Evolutionary conservation across 92 coral and sea anemone species (phyloP).

Genomic region (Palythoa heliodiscus): DNA sequence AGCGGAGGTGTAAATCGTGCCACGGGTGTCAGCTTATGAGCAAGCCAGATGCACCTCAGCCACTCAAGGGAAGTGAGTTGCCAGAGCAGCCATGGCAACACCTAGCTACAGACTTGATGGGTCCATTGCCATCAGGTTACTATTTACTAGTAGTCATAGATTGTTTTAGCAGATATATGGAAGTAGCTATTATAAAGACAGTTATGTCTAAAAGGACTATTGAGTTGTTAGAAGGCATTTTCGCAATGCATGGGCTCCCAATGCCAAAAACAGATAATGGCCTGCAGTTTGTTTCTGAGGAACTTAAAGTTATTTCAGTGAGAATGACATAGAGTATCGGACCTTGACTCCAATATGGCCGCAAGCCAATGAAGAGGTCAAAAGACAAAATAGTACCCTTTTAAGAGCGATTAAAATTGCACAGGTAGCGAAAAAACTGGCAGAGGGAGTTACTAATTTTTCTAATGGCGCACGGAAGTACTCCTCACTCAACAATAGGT

Average conservation of each 20-base stretch:
- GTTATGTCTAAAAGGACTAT: not conserved
- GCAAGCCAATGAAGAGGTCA: conserved; percentile 2
- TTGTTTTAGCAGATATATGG: not conserved
- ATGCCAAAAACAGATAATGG: conserved; percentile 37
- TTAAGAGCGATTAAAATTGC: not conserved
- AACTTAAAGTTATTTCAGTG: conserved; percentile 18
- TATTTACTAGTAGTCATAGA: not conserved
- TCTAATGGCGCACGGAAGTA: not conserved
- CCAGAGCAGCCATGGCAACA: conserved; percentile 48
- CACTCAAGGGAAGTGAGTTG: conserved; percentile 33
- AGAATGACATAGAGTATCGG: conserved; percentile 3
- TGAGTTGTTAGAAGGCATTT: not conserved
- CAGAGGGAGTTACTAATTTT: not conserved
- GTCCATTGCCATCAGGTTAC: conserved; percentile 29
- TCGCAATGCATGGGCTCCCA: conserved; percentile 5
- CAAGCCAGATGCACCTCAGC: conserved; percentile 36
- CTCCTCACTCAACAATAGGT: conserved; percentile 11
- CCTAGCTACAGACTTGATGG: conserved; percentile 47
- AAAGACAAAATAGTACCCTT: conserved; percentile 5
- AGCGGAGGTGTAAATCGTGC: conserved; percentile 44
- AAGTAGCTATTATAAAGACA: not conserved
- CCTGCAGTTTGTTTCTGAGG: conserved; percentile 29
- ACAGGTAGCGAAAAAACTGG: not conserved
- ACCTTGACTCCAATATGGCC: not conserved
- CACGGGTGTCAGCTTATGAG: conserved; percentile 54